Percentiles rank a stretch among this genome's conserved stretches.
phyloP scores from a whole-genome alignment of 2,797 vertebrate genomes.

The Rachycentron canadum region DNA sequence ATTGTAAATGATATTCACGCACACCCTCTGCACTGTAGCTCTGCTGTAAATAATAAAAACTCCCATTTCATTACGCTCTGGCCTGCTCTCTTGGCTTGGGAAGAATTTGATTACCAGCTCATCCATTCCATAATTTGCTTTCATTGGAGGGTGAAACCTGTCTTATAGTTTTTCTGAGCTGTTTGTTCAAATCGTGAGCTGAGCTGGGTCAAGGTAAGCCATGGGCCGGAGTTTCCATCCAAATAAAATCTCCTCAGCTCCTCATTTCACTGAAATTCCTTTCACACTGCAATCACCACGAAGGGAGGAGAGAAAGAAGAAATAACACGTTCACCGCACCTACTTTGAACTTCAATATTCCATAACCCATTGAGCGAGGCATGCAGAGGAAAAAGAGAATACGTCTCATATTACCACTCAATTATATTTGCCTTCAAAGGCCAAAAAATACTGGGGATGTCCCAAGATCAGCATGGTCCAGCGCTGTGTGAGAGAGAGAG shows the following conservation, averaged over 20 bases:
- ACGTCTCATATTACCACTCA: conserved; percentile 80
- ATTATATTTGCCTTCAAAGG: conserved; percentile 80
- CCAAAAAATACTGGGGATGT: conserved; percentile 81
- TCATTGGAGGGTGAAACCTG: conserved; percentile 62
- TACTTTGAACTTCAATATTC: conserved; percentile 78
- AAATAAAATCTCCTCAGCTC: conserved; percentile 65
- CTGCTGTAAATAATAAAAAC: conserved; percentile 84
- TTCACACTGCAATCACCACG: conserved; percentile 66
- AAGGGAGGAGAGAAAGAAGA: conserved; percentile 43
- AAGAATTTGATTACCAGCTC: conserved; percentile 69
- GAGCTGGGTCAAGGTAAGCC: conserved; percentile 66
- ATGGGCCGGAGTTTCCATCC: conserved; percentile 57
- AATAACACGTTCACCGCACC: conserved; percentile 64
- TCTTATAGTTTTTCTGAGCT: conserved; percentile 38
- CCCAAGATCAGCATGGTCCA: conserved; percentile 82
- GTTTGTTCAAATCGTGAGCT: conserved; percentile 38
- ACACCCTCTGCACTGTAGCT: conserved; percentile 71
- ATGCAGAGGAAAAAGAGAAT: conserved; percentile 68
- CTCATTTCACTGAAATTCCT: conserved; percentile 57
- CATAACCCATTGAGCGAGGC: conserved; percentile 74
- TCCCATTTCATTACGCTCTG: conserved; percentile 75
- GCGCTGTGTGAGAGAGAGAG: conserved; percentile 39
- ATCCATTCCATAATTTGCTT: conserved; percentile 74
- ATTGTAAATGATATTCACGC: conserved; percentile 72
- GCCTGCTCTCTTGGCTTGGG: conserved; percentile 50